Evolutionary conservation across 2,797 vertebrate species (phyloP).

Genomic region (Neostethus bicornis): DNA sequence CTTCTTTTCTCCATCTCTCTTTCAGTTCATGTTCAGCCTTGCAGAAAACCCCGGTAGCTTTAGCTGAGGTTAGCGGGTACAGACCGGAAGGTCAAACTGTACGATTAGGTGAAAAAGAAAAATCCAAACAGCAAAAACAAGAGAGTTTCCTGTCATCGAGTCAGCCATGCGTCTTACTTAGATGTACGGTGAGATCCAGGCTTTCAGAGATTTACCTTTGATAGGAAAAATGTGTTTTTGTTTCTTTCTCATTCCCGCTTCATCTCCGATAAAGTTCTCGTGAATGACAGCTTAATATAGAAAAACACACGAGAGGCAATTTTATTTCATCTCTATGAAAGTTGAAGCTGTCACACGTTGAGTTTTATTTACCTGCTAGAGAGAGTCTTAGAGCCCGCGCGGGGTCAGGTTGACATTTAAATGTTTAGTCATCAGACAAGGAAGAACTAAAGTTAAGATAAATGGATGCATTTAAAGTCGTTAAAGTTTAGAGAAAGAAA

Average conservation of each 20-base stretch:
- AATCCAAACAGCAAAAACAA: slow-evolving; percentile 23
- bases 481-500: too few species aligned
- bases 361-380: slow-evolving; percentile 9
- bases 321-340: slow-evolving; percentile 16
- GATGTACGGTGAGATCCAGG: slow-evolving; percentile 10
- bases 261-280: slow-evolving; percentile 33
- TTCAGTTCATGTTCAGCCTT: slow-evolving; percentile 1
- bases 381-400: slow-evolving; percentile 3
- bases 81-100: slow-evolving; percentile 13
- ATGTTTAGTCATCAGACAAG: not conserved
- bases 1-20: not conserved
- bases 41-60: not conserved
- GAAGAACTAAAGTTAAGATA: too few species aligned
- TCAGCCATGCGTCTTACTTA: slow-evolving; percentile 27
- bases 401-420: slow-evolving; percentile 11
- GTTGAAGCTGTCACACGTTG: slow-evolving; percentile 15
- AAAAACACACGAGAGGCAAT: slow-evolving; percentile 13
- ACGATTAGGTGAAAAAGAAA: slow-evolving; percentile 15
- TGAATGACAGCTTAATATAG: slow-evolving; percentile 44
- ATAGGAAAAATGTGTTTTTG: not conserved
- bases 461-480: too few species aligned
- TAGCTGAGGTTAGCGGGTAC: not conserved
- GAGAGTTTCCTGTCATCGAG: slow-evolving; percentile 21
- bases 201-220: slow-evolving; percentile 9
- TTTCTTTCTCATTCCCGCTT: slow-evolving; percentile 1